Base-by-base conservation (phyloP, 64 coral and sea anemone species). In the Cladopsammia gracilis region DNA sequence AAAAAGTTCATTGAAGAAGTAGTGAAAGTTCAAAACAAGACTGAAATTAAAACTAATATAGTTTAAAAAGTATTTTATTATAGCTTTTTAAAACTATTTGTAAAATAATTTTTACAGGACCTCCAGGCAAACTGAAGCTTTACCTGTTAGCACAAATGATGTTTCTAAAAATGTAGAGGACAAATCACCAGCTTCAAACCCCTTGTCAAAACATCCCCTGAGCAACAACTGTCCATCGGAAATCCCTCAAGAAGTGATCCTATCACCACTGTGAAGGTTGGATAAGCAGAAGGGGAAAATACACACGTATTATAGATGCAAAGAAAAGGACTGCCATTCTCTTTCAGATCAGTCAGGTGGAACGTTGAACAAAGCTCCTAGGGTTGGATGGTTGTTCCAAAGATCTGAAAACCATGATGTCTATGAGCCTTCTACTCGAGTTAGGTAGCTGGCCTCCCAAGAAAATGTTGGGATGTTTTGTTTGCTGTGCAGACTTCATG, bases 371-470 rank as follows among this genome's bases (percentile, higher is more conserved):
- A 72, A 44, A 72, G 70, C 70, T 14, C 10, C 70, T 72, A 44
- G 26, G 70, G 54, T 2, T 11, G 23, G 22, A 61, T 65, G 79
- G 79, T 83, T 83, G 58, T 83, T 83, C 79, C 79, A 61, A 83
- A 83, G 57, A 83, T 83, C 79, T 83, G 79, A 64, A 83, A 83
- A 83, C 79, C 79, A 83, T 86, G 83, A 72, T 72, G 25, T 86
- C 83, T 71, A 67, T 86, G 83, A 86, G 58, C 83, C 58, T 64
- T 86, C 64, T 47, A 70, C 83, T 66, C 64, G 83, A 70, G 64
- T 86, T 86, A 70, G 64, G 83, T 86, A 62, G 62, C 44, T 86
- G 61, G 62, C 62, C 58, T 69, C 69, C 24, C 82, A 86, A 48
- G 82, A 86, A 70, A 86, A 86, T 86, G 61, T 85, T 25, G 82